A percentile compares a stretch with the other conserved stretches of the same genome.
Conservation (phyloP, 2,888 invertebrate genomes). For the Prosopocoilus inquinatus region DNA sequence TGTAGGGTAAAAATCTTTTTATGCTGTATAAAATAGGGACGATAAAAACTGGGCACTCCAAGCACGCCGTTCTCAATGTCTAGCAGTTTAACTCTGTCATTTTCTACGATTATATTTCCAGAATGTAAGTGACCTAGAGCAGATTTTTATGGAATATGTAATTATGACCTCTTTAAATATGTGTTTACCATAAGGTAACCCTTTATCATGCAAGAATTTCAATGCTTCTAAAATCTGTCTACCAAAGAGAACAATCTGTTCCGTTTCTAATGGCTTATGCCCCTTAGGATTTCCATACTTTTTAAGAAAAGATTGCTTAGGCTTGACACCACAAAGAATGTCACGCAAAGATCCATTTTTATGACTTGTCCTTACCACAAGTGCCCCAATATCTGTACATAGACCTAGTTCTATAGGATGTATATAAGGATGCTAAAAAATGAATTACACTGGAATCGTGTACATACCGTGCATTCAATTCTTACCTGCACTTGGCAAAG, state of each 20-base stretch:
- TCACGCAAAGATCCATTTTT: conserved; percentile 73
- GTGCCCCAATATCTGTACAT: conserved; percentile 72
- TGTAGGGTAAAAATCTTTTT: conserved; percentile 69
- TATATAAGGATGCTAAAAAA: conserved; percentile 67
- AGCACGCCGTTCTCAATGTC: conserved; percentile 83
- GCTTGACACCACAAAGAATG: conserved; percentile 72
- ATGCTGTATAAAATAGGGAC: conserved; percentile 72
- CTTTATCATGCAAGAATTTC: conserved; percentile 83
- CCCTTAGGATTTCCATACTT: conserved; percentile 85
- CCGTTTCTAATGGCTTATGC: conserved; percentile 66
- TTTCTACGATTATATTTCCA: conserved; percentile 79
- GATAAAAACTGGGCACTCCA: conserved; percentile 74
- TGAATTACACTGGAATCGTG: conserved; percentile 6
- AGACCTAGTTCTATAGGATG: conserved; percentile 69
- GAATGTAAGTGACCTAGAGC: conserved; percentile 78
- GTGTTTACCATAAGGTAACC: conserved; percentile 76
- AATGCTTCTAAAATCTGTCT: conserved; percentile 81
- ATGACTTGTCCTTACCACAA: conserved; percentile 58
- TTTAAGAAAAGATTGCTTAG: conserved; percentile 73
- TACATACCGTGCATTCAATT: not conserved
- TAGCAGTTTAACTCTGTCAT: conserved; percentile 62
- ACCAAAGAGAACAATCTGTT: conserved; percentile 74
- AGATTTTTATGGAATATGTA: not conserved
- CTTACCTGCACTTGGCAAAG: conserved; percentile 60
- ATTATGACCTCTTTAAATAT: conserved; percentile 6